phyloP scores from a whole-genome alignment of 2,797 vertebrate genomes.

The Gadopsis bispinosus region DNA sequence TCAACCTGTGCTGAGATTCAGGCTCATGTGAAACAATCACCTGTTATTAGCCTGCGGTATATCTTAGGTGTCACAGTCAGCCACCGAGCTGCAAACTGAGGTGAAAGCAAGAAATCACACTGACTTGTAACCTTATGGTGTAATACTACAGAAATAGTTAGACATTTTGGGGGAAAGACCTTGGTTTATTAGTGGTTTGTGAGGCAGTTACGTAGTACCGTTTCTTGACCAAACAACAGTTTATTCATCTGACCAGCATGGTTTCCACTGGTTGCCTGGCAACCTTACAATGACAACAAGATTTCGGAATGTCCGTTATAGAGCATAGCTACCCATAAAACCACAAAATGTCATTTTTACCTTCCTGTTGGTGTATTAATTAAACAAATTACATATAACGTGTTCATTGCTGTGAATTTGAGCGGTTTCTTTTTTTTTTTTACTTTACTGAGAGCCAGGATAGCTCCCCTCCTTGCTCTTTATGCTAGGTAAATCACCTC shows the following conservation, averaged over 20 bases:
- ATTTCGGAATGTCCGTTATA: background rate
- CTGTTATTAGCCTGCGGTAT: constrained; percentile 40
- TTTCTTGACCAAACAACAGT: background rate
- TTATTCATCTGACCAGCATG: background rate
- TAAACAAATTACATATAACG: background rate
- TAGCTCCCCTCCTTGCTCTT: no score
- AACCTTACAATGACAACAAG: background rate
- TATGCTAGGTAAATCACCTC: background rate
- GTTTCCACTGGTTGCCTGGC: background rate
- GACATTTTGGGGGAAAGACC: constrained; percentile 10
- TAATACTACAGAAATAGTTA: constrained; percentile 10
- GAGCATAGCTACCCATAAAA: background rate
- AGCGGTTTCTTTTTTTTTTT: background rate
- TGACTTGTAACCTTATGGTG: constrained; percentile 7
- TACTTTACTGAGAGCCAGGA: no score
- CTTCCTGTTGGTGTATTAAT: background rate
- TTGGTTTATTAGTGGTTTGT: background rate
- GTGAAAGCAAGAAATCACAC: constrained; percentile 37
- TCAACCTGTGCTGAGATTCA: constrained; percentile 56
- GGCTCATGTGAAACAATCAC: constrained; percentile 65
- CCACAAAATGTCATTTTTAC: background rate
- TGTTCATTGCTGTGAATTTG: background rate
- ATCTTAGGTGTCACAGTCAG: constrained; percentile 49
- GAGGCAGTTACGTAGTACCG: background rate
- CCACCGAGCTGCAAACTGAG: constrained; percentile 37